Conservation (phyloP, 2,797 vertebrate species). For the Falco concolor region DNA sequence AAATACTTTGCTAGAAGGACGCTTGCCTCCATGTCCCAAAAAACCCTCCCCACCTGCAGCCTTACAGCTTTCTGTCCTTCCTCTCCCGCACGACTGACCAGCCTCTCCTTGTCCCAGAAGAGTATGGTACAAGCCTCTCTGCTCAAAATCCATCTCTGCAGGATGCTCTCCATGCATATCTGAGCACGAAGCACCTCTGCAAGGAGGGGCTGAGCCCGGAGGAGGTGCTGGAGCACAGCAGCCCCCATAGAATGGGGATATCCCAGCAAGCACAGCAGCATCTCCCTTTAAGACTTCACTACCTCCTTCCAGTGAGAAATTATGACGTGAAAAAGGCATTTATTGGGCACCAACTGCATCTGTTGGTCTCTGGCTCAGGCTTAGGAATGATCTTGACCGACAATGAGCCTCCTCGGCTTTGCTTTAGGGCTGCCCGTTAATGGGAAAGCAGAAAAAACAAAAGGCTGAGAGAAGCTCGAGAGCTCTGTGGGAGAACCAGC, state of each 20-base stretch:
- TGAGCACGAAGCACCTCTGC: not conserved
- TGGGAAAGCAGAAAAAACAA: not conserved
- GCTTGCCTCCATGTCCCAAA: not conserved
- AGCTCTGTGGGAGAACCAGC: conserved; percentile 17
- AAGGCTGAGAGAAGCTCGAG: not conserved
- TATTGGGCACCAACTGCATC: not conserved
- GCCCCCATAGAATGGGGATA: not conserved
- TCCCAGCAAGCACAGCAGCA: not conserved
- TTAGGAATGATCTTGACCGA: not conserved
- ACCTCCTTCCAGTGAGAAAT: not conserved
- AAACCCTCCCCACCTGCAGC: not conserved
- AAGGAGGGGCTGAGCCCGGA: not conserved
- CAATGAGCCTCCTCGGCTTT: conserved; percentile 13
- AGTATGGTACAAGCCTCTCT: not conserved
- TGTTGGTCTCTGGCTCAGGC: not conserved
- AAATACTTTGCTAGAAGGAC: not conserved
- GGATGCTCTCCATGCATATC: not conserved
- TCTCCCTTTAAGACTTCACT: not conserved
- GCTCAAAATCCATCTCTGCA: not conserved
- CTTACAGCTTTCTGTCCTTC: not conserved
- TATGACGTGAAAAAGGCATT: not conserved
- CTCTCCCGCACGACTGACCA: not conserved
- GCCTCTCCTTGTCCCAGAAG: not conserved
- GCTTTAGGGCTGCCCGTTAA: conserved; percentile 15
- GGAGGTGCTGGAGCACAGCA: not conserved